Evolutionary conservation across 2,797 vertebrate genomes (phyloP), one percentile per base, ranked within the genome.

Genomic region (Catostomus latipinnis): DNA sequence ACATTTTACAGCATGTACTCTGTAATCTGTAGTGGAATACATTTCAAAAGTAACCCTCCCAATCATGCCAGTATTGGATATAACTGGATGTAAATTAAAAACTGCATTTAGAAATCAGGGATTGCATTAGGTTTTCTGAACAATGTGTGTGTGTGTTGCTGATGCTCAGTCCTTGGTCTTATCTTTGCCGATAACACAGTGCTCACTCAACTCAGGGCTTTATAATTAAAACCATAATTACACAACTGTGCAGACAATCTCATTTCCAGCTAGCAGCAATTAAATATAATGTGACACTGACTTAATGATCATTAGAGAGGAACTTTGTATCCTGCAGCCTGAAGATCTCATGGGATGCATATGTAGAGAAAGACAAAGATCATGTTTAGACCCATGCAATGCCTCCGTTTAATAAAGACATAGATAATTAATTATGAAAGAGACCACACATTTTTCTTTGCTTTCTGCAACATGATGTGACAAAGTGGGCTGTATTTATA

Each of bases 161-260:
- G 43, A 65, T 14, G 68, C 67, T 79, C 54, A 14, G 69, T 56
- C 46, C 34, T 22, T 54, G 8, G 78, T 69, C 62, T 74, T 66
- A 79, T 79, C 70, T 80, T 61, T 34, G 49, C 71, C 45, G 61
- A 76, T 79, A 83, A 81, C 78, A 58, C 49, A 79, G 71, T 50
- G 50, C 63, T 81, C 80, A 80, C 72, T 80, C 81, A 82, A 76
- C 80, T 82, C 80, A 74, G 58, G 69, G 76, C 72, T 82, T 82
- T 74, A 83, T 86, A 86, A 86, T 83, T 83, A 83, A 86, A 83
- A 82, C 83, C 76, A 76, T 82, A 83, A 83, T 86, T 83, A 86
- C 80, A 80, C 84, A 82, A 80, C 81, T 76, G 61, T 79, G 75
- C 78, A 81, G 81, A 71, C 79, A 81, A 78, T 85, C 78, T 83